Base-by-base conservation (phyloP, 2,888 invertebrate genomes). In the Emmelina monodactyla region DNA sequence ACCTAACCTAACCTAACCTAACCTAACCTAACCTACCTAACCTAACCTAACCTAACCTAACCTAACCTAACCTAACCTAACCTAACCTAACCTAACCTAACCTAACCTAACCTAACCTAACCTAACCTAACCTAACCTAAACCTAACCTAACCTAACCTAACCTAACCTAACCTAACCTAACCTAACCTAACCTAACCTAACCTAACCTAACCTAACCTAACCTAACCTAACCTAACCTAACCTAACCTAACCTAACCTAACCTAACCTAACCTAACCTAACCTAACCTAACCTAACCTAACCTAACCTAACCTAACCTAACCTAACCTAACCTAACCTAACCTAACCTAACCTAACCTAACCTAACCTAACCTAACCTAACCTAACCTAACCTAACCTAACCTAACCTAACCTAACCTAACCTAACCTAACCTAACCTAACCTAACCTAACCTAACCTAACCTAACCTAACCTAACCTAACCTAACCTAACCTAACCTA, bases 101-200 rank as follows among this genome's bases (percentile, higher is more conserved):
- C 34, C 30, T 36, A 34, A 31, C 32, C 31, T 33, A 34, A 38
- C 33, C 33, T 35, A 36, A 36, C 41, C 36, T 38, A 36, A 38
- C 34, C 41, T 41, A 36, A 38, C 41, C 41, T 38, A 36, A 36
- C 41, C 41, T 41, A 38, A 41, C 41, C 41, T 41, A 38, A 38
- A 38, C 41, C n/a, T n/a, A n/a, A 19, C 19, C 31, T 41, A 38
- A 38, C 41, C 41, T 41, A 34, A 34, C 37, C 37, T 37, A 34
- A 34, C 37, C 41, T 34, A 34, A 33, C 37, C 34, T 33, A 34
- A 33, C 37, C 34, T 33, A 34, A 33, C 37, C 34, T 33, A 34
- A 33, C 41, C 36, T 35, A 37, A 39, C 42, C 39, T 39, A 39
- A 39, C 42, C 42, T 42, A 39, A 39, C 38, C 38, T 38, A 35